Evolutionary conservation across 1,140 invertebrate species (phyloP), one percentile per base, ranked within the genome.

Genomic region (Steinernema feltiae): DNA sequence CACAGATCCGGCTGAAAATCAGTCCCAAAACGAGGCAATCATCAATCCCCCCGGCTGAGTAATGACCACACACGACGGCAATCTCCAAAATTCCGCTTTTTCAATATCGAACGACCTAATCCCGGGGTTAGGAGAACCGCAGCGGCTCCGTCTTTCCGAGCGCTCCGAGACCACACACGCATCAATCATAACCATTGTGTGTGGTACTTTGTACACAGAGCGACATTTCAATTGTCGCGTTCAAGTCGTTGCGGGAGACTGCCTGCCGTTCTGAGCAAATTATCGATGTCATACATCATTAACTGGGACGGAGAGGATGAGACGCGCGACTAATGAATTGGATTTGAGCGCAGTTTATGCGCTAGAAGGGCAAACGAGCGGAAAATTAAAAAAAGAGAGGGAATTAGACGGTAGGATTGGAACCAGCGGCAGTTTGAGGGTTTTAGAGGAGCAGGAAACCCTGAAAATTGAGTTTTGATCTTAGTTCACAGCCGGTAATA

Each of bases 221-320:
- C 7, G 41, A 7, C n/a, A n/a, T n/a, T n/a, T n/a, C n/a, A n/a
- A n/a, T n/a, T 63, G 53, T 63, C 24, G 24, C 53, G 7, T 27
- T 27, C 53, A 21, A 63, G 7, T 15, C 53, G 7, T 63, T 27
- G 53, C 53, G 53, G 53, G 53, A 63, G 53, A 21, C 53, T 21
- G 15, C 24, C 53, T 7, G 15, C 7, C 7, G 24, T n/a, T n/a
- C n/a, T n/a, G n/a, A n/a, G n/a, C n/a, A n/a, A 63, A 63, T 63
- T 27, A 63, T 63, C 53, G 53, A 63, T 17, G 53, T 63, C 53
- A 63, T 63, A 17, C 12, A 63, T 63, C 53, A 63, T 63, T 63
- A 63, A 63, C 12, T 63, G 53, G 53, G 53, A 27, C 12, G 24
- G 53, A 63, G 24, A 12, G 7, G 24, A 3, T 3, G 15, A 7